Conservation (phyloP, 2,888 invertebrate genomes). For the Galeruca laticollis region DNA sequence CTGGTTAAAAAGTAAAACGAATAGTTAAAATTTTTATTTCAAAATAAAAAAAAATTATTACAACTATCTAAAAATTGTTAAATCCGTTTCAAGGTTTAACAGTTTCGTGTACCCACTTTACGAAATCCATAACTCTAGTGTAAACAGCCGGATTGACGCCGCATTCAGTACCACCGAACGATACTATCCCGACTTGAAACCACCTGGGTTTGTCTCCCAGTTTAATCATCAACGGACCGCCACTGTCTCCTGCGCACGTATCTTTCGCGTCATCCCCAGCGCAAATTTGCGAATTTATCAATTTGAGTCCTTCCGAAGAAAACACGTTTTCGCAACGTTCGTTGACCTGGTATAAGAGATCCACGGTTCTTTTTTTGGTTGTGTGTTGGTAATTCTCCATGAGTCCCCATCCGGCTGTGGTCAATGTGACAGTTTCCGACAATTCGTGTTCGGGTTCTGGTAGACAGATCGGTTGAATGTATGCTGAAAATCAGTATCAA, state of each 20-base stretch:
- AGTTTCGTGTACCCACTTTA: background rate
- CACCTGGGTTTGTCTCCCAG: background rate
- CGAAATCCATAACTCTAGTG: background rate
- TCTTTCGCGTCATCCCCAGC: background rate
- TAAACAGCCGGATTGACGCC: background rate
- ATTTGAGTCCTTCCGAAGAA: background rate
- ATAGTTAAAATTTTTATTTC: too few species aligned
- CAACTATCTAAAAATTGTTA: too few species aligned
- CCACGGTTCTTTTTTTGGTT: background rate
- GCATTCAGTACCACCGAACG: background rate
- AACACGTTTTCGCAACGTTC: background rate
- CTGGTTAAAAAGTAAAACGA: too few species aligned
- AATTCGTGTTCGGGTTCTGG: conserved; percentile 3
- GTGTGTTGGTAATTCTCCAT: background rate
- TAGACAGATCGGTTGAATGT: background rate
- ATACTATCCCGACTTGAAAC: conserved; percentile 7
- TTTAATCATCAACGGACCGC: conserved; percentile 9
- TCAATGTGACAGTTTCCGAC: background rate
- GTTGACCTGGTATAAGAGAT: background rate
- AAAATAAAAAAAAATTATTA: too few species aligned
- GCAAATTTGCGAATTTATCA: conserved; percentile 6
- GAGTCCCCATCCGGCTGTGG: background rate
- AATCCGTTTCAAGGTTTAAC: background rate
- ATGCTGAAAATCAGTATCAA: background rate
- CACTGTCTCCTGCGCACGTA: conserved; percentile 4